phyloP scores from a whole-genome alignment of 2,888 invertebrate species.

The Parnassius orleans region DNA sequence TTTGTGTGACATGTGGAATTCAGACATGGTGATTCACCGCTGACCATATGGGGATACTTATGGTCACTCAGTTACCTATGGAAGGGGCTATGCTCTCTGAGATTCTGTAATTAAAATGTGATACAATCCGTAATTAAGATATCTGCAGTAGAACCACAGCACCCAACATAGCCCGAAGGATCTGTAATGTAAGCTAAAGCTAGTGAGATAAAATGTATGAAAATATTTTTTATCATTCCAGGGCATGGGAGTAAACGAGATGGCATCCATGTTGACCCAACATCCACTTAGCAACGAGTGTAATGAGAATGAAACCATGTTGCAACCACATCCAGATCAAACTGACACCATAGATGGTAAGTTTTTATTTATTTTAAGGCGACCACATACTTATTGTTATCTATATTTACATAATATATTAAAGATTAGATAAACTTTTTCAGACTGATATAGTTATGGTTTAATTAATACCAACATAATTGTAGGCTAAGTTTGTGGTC shows the following conservation, averaged over 20 bases:
- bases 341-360: conserved; percentile 89
- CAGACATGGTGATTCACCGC: no score
- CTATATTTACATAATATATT: not conserved
- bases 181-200: no score
- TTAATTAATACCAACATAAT: not conserved
- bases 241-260: conserved; percentile 82
- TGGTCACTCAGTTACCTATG: no score
- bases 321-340: conserved; percentile 84
- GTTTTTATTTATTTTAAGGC: conserved; percentile 45
- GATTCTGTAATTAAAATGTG: no score
- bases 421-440: not conserved
- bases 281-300: conserved; percentile 83
- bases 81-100: no score
- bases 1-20: no score
- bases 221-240: conserved; percentile 52
- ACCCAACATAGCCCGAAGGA: no score
- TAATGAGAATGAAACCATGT: conserved; percentile 80
- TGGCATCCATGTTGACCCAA: conserved; percentile 83
- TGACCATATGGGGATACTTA: no score
- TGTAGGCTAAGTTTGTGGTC: conserved; percentile 12
- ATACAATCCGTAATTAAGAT: no score
- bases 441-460: not conserved
- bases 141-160: no score
- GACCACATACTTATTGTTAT: conserved; percentile 32
- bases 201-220: not conserved